phyloP scores from a whole-genome alignment of 1,140 invertebrate species.

The Rhopalosiphum padi region DNA sequence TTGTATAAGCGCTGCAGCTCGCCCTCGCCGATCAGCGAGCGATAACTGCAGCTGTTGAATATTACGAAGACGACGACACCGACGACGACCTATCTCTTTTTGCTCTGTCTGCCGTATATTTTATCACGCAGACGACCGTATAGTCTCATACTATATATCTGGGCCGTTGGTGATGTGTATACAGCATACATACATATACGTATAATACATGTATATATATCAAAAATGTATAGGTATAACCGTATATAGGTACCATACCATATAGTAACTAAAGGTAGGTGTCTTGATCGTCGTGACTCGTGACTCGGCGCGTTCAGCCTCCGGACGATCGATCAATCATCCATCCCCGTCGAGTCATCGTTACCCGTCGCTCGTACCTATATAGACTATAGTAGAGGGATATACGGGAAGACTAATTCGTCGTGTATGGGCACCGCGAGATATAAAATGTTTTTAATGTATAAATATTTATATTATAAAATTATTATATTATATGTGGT shows the following conservation, averaged over 20 bases:
- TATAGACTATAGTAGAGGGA: too few species aligned
- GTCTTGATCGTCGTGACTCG: neutral
- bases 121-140: neutral
- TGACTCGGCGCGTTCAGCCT: neutral
- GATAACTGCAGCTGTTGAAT: neutral
- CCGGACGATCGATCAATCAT: slow-evolving; percentile 21
- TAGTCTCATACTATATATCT: neutral
- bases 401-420: neutral
- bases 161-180: too few species aligned
- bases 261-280: neutral
- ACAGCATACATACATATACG: too few species aligned
- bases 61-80: neutral
- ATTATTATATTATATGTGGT: neutral
- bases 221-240: neutral
- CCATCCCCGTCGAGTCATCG: slow-evolving; percentile 18
- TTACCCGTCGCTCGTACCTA: neutral
- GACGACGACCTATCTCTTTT: neutral
- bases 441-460: neutral
- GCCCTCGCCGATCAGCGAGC: neutral
- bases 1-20: neutral
- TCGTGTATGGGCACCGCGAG: neutral
- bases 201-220: neutral
- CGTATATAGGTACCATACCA: neutral
- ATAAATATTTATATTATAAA: neutral
- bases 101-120: neutral